phyloP scores from a whole-genome alignment of 2,113 vertebrate genomes.

The Rhynchomys soricoides region DNA sequence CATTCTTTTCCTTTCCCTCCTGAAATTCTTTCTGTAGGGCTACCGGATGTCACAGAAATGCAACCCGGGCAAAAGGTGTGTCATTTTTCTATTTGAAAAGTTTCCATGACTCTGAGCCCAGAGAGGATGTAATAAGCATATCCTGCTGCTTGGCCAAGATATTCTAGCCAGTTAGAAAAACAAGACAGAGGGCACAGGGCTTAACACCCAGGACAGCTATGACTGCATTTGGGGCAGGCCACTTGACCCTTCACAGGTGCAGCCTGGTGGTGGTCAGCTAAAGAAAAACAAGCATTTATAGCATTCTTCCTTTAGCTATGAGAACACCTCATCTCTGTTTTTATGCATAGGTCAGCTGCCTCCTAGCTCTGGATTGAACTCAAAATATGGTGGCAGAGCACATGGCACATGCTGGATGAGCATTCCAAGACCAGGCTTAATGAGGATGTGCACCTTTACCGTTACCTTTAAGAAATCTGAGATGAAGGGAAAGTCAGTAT shows the following conservation, averaged over 20 bases:
- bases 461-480: neutral
- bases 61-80: slow-evolving; percentile 32
- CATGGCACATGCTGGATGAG: fast-evolving
- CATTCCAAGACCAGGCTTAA: neutral
- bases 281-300: neutral
- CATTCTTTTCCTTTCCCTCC: slow-evolving; percentile 50
- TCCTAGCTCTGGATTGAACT: neutral
- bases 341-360: neutral
- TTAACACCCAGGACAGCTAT: neutral
- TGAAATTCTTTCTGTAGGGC: slow-evolving; percentile 56
- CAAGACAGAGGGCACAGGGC: slow-evolving; percentile 37
- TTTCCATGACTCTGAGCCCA: slow-evolving; percentile 30
- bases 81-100: slow-evolving; percentile 34
- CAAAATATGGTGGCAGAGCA: neutral
- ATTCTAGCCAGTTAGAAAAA: slow-evolving; percentile 62
- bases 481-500: slow-evolving; percentile 1
- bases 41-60: slow-evolving; percentile 57
- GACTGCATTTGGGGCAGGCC: neutral
- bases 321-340: neutral
- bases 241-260: slow-evolving; percentile 44
- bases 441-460: neutral
- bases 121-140: slow-evolving; percentile 63
- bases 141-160: slow-evolving; percentile 64
- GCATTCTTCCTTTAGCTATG: neutral
- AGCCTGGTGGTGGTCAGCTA: neutral